Evolutionary conservation across 2,113 vertebrate species (phyloP), one percentile per base, ranked within the genome.

Genomic region (Ammospiza nelsoni): DNA sequence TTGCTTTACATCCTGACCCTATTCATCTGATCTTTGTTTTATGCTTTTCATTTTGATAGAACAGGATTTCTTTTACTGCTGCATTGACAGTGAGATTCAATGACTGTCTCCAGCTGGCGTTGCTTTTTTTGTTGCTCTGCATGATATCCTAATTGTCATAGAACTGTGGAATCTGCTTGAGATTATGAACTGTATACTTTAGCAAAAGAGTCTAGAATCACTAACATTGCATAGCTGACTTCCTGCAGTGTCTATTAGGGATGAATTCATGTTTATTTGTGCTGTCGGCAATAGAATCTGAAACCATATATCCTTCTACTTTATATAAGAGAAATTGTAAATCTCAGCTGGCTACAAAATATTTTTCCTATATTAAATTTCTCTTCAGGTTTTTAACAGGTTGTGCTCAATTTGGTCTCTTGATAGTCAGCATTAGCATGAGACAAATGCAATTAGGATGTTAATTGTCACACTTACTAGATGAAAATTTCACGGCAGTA

Each of bases 221-320:
- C 91, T 92, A 92, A 85, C 72, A 68, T 61, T 79, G 54, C 76
- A 49, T 29, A 66, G 90, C 15, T 69, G 88, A 51, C 91, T 89
- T 92, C 87, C 92, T 55, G 79, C 63, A 84, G 76, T 75, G 88
- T 39, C 66, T 90, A n/a, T 88, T 93, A 93, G 49, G 85, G 28
- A 57, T 63, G 52, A 92, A 93, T 86, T 95, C 15, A 59, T 89
- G 77, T 94, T 95, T 96, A 82, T 89, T 89, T 84, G 59, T 83
- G 51, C 46, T 78, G 69, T 44, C 59, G 62, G 86, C 39, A 82
- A 37, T 20, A 71, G 73, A 69, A 92, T 31, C 71, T 84, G 52
- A 87, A 93, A 57, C 25, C 28, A 65, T 1, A 0, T 67, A 75
- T 87, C 22, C 46, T 76, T 85, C 24, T 69, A 17, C 52, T 75